Evolutionary conservation across 2,888 invertebrate genomes (phyloP).

Genomic region (Lasioglossum leucozonium): DNA sequence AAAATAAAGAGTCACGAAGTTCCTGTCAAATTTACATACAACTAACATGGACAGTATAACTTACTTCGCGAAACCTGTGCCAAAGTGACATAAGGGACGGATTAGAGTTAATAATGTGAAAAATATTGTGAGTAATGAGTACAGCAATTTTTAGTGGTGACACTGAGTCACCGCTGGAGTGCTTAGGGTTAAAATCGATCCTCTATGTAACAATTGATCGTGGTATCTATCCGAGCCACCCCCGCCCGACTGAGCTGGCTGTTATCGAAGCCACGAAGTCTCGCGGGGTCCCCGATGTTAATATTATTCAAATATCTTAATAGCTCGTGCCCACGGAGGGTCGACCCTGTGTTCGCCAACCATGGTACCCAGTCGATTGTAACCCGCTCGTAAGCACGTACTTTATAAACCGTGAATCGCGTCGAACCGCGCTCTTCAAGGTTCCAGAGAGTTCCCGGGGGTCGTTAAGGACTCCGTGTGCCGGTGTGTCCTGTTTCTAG

Average conservation of each 20-base stretch:
- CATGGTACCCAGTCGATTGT: constrained; percentile 45
- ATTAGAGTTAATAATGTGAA: no score
- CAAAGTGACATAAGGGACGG: no score
- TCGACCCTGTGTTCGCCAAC: constrained; percentile 3
- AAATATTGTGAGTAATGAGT: no score
- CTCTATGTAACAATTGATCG: background rate
- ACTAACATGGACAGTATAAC: no score
- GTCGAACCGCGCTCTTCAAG: constrained; percentile 46
- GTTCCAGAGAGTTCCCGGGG: constrained; percentile 30
- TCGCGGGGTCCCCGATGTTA: constrained; percentile 57
- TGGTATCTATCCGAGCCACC: constrained; percentile 51
- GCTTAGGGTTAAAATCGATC: no score
- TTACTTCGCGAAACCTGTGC: no score
- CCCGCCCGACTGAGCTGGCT: constrained; percentile 24
- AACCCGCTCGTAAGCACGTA: constrained; percentile 72
- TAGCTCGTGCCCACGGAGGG: constrained; percentile 64
- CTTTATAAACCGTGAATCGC: constrained; percentile 74
- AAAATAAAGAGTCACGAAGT: no score
- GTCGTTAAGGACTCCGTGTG: constrained; percentile 32
- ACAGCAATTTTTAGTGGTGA: no score
- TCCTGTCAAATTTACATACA: no score
- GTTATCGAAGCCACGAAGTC: constrained; percentile 64
- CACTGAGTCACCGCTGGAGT: no score
- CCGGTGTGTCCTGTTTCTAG: constrained; percentile 44
- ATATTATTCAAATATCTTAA: constrained; percentile 78